Conservation (phyloP, 2,113 vertebrate genomes). For the Neotoma lepida region DNA sequence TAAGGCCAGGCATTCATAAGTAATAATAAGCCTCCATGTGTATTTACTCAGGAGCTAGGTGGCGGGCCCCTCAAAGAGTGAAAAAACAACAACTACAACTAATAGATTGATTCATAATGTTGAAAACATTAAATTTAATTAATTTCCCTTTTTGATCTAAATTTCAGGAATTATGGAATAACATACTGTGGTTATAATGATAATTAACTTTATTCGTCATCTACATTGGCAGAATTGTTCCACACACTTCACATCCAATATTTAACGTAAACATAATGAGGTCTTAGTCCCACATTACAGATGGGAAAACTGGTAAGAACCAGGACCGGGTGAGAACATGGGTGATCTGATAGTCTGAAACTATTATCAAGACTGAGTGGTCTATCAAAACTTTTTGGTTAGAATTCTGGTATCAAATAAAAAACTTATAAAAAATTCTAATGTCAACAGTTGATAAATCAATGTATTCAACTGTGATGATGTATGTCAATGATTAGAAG, state of each 20-base stretch:
- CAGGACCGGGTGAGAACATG: conserved; percentile 18
- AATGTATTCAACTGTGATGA: not conserved
- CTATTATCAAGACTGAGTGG: not conserved
- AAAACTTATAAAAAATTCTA: not conserved
- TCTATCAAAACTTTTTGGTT: not conserved
- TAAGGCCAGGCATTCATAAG: no score
- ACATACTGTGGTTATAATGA: not conserved
- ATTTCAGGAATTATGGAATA: no score
- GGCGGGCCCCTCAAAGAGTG: no score
- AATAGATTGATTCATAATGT: conserved; percentile 13
- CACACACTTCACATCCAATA: not conserved
- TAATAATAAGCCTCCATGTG: no score
- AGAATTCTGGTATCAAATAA: not conserved
- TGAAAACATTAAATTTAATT: conserved; percentile 41
- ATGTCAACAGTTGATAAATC: not conserved
- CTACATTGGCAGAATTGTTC: not conserved
- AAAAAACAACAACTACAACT: not conserved
- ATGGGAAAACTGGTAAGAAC: not conserved
- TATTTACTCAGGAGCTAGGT: no score
- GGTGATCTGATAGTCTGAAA: not conserved
- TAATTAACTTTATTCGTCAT: not conserved
- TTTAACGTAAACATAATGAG: conserved; percentile 10
- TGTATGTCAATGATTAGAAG: not conserved
- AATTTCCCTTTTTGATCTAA: conserved; percentile 37
- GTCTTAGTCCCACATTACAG: not conserved